Conservation (phyloP, 2,888 invertebrate species). For the Onchidella celtica region DNA sequence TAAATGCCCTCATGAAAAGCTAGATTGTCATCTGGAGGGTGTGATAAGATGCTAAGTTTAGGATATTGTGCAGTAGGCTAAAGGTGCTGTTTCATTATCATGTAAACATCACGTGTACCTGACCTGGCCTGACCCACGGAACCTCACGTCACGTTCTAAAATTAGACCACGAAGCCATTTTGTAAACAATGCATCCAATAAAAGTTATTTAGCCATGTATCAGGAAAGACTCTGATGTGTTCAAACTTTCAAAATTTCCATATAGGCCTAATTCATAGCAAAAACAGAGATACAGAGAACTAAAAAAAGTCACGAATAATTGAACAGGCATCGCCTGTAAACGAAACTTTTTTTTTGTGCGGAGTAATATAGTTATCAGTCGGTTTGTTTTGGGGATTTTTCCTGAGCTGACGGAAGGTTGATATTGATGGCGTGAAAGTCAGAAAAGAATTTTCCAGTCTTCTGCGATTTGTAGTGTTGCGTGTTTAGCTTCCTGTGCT, state of each 20-base stretch:
- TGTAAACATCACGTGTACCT: constrained; percentile 20
- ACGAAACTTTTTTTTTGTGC: neutral
- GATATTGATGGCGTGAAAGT: constrained; percentile 9
- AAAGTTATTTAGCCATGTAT: too few relatives aligned
- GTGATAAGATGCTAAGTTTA: too few relatives aligned
- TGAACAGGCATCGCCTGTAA: neutral
- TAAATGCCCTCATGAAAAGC: too few relatives aligned
- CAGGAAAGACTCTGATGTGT: too few relatives aligned
- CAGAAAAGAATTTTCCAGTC: neutral
- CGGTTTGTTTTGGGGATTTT: constrained; percentile 38
- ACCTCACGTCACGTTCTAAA: constrained; percentile 32
- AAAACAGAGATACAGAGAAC: too few relatives aligned
- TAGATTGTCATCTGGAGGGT: too few relatives aligned
- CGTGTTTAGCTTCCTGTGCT: neutral
- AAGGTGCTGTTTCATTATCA: too few relatives aligned
- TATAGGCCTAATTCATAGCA: too few relatives aligned
- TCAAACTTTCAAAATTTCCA: too few relatives aligned
- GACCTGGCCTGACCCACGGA: neutral
- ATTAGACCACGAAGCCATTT: constrained; percentile 11
- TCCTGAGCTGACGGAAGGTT: neutral
- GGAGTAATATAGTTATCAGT: constrained; percentile 15
- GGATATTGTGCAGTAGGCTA: too few relatives aligned
- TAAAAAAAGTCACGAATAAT: too few relatives aligned
- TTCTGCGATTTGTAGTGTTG: neutral
- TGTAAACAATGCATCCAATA: constrained; percentile 34